These are phyloP conservation scores for Liposcelis brunnea DNA, from an alignment of 2,888 invertebrate genomes.

Conservation along the genomic window DNA sequence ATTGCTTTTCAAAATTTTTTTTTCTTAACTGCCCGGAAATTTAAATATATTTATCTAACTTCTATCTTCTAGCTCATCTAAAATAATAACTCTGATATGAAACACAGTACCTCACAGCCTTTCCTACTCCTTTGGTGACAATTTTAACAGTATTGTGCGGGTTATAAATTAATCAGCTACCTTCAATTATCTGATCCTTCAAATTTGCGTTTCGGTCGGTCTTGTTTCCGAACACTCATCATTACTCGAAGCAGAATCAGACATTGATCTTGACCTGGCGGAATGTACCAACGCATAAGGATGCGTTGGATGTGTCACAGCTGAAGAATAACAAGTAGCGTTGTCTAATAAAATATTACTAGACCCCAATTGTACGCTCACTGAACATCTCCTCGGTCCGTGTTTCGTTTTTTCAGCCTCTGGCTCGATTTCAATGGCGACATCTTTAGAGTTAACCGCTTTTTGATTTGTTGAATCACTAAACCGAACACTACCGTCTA, in stretches of 20 bases:
- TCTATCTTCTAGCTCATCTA: too few relatives aligned
- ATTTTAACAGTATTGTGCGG: too few relatives aligned
- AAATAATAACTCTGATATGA: too few relatives aligned
- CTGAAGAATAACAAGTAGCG: conserved; percentile 24
- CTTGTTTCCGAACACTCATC: neutral
- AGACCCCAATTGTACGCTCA: conserved; percentile 58
- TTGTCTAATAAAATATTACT: conserved; percentile 67
- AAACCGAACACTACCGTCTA: conserved; percentile 1
- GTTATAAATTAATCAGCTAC: too few relatives aligned
- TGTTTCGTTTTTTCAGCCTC: neutral
- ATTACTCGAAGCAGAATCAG: neutral
- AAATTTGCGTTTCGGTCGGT: conserved; percentile 5
- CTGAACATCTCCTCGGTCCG: conserved; percentile 58
- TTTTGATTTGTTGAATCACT: neutral
- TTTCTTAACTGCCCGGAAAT: too few relatives aligned
- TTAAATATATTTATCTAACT: too few relatives aligned
- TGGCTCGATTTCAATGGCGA: neutral
- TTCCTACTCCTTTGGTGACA: too few relatives aligned
- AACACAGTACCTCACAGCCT: too few relatives aligned
- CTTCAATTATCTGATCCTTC: too few relatives aligned
- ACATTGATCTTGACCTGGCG: neutral
- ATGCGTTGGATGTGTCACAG: neutral
- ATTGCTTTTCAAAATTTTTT: too few relatives aligned
- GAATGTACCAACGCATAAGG: conserved; percentile 2
- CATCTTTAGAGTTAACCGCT: neutral